Evolutionary conservation across 1,140 invertebrate species (phyloP).

Genomic region (Drosophila neocordata): DNA sequence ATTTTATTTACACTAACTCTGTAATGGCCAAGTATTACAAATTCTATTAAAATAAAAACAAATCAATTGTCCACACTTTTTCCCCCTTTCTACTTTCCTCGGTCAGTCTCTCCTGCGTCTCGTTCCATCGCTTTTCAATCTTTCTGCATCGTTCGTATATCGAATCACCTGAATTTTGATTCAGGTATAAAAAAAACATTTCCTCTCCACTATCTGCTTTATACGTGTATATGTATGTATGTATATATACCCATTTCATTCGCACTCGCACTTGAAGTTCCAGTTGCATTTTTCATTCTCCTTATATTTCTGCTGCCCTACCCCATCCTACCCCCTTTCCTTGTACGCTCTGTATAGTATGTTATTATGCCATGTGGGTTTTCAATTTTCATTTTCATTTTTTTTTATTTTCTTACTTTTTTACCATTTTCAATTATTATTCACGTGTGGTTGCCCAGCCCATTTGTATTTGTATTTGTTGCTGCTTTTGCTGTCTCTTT

Average conservation of each 20-base stretch:
- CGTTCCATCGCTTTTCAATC: background rate
- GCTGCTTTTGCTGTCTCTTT: conserved; percentile 38
- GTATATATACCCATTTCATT: conserved; percentile 16
- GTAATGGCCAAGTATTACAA: background rate
- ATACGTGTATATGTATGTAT: background rate
- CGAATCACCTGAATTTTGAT: conserved; percentile 4
- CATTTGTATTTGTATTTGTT: conserved; percentile 34
- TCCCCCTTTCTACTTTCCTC: background rate
- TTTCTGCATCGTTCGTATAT: background rate
- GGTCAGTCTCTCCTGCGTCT: background rate
- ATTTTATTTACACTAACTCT: background rate
- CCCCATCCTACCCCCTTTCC: background rate
- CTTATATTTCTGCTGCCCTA: background rate
- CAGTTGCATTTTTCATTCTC: background rate
- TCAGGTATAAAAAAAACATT: conserved; percentile 1
- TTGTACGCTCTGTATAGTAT: background rate
- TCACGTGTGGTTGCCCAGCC: conserved; percentile 47
- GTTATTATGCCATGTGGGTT: conserved; percentile 29
- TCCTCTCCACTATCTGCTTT: background rate
- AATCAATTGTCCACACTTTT: background rate
- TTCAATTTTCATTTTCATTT: conserved; percentile 36
- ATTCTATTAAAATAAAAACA: background rate
- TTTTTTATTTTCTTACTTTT: background rate
- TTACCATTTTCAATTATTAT: conserved; percentile 50
- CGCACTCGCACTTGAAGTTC: background rate